phyloP scores from a whole-genome alignment of 2,888 invertebrate genomes.

The Piscicola geometra region DNA sequence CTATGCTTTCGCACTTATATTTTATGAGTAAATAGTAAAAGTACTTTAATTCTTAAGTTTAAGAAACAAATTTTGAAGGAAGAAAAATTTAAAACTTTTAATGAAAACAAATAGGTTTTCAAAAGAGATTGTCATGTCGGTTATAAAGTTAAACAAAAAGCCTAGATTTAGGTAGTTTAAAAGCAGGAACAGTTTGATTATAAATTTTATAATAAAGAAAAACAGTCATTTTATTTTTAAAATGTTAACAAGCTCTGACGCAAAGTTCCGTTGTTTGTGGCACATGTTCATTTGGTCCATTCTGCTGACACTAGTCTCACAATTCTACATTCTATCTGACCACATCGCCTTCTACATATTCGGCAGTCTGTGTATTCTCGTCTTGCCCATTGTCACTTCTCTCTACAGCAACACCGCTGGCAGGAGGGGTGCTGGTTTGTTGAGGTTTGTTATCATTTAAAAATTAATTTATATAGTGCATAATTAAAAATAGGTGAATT shows the following conservation, averaged over 20 bases:
- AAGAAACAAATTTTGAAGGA: no score
- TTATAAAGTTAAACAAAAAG: no score
- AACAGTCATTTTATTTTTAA: neutral
- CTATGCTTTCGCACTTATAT: no score
- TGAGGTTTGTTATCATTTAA: slow-evolving; percentile 41
- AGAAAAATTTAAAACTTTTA: no score
- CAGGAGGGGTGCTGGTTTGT: slow-evolving; percentile 40
- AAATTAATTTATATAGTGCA: no score
- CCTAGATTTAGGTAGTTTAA: no score
- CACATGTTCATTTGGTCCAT: slow-evolving; percentile 45
- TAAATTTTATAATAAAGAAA: neutral
- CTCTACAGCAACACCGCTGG: slow-evolving; percentile 45
- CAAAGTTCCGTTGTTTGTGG: slow-evolving; percentile 45
- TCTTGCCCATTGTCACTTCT: slow-evolving; percentile 44
- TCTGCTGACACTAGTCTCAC: slow-evolving; percentile 43
- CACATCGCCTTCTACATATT: slow-evolving; percentile 44
- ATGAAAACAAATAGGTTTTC: no score
- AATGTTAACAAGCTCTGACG: slow-evolving; percentile 44
- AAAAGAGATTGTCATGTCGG: no score
- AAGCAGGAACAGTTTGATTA: no score
- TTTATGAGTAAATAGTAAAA: no score
- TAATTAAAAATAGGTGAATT: no score
- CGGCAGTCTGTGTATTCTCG: slow-evolving; percentile 40
- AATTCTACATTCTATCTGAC: slow-evolving; percentile 40
- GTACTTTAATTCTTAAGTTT: no score